phyloP scores from a whole-genome alignment of 2,113 vertebrate species.

The Sceloporus tristichus region DNA sequence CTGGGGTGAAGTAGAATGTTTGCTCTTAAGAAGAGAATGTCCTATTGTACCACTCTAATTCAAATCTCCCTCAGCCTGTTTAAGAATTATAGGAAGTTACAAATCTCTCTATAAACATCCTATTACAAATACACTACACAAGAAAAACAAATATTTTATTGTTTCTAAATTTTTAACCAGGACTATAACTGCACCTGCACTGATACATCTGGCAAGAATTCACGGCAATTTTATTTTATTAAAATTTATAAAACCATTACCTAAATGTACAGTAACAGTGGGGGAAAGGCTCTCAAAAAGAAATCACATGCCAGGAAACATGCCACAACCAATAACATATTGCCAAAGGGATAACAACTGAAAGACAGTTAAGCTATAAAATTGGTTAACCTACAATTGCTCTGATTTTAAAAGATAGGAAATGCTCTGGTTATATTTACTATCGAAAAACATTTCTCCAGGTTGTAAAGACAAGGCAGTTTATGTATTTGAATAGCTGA shows the following conservation, averaged over 20 bases:
- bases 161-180: neutral
- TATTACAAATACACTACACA: neutral
- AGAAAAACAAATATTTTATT: neutral
- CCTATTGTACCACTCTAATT: neutral
- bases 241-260: conserved; percentile 4
- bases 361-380: conserved; percentile 4
- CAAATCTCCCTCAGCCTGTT: neutral
- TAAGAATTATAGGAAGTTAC: neutral
- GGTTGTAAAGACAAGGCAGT: neutral
- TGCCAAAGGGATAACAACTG: conserved; percentile 31
- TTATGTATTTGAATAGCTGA: conserved; percentile 33
- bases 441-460: conserved; percentile 50
- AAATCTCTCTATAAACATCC: neutral
- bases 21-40: neutral
- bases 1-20: neutral
- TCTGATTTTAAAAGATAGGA: conserved; percentile 50
- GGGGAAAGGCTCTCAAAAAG: neutral
- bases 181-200: neutral
- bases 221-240: neutral
- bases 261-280: neutral
- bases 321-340: conserved; percentile 14
- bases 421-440: conserved; percentile 40
- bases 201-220: neutral
- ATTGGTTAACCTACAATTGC: conserved; percentile 23
- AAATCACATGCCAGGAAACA: neutral